Percentiles rank a stretch among this genome's conserved stretches.
Conservation (phyloP, 2,888 invertebrate genomes). For the Amiota mariae region DNA sequence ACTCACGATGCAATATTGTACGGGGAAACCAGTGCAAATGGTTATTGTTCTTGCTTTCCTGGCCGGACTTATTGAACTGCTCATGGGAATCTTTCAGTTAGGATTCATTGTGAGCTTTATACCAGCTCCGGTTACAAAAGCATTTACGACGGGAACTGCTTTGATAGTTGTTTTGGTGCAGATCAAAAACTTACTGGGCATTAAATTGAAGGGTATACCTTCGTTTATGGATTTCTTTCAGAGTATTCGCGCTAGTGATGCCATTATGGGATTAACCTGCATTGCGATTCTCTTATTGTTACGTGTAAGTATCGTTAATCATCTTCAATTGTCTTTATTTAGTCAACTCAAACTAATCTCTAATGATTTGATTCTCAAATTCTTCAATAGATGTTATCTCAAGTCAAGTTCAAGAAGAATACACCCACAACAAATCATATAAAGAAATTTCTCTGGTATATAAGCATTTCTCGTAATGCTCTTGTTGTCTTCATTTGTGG, state of each 20-base stretch:
- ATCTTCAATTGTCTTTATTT: not conserved
- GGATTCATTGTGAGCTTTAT: slow-evolving; percentile 90
- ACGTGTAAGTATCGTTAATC: slow-evolving; percentile 75
- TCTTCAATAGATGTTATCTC: slow-evolving; percentile 55
- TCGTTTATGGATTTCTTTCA: slow-evolving; percentile 72
- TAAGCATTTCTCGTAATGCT: slow-evolving; percentile 86
- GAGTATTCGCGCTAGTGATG: slow-evolving; percentile 78
- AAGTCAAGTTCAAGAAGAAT: slow-evolving; percentile 58
- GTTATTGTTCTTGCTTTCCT: slow-evolving; percentile 85
- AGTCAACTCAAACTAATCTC: not conserved
- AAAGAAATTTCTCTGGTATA: slow-evolving; percentile 80
- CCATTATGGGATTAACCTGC: slow-evolving; percentile 79
- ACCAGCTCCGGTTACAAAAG: slow-evolving; percentile 86
- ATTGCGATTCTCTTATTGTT: slow-evolving; percentile 79
- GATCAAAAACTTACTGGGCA: slow-evolving; percentile 82
- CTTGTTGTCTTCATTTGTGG: slow-evolving; percentile 81
- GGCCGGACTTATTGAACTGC: slow-evolving; percentile 83
- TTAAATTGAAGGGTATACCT: slow-evolving; percentile 75
- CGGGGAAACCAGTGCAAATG: slow-evolving; percentile 81
- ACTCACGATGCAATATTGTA: slow-evolving; percentile 83
- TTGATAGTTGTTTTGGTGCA: slow-evolving; percentile 85
- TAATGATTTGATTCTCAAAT: too few relatives aligned
- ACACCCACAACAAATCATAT: slow-evolving; percentile 59
- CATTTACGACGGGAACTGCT: slow-evolving; percentile 89
- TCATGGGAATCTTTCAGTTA: slow-evolving; percentile 87